Percentiles rank a stretch among this genome's conserved stretches.
Evolutionary conservation across 2,113 vertebrate species (phyloP).

Genomic region (Sclerurus mexicanus): DNA sequence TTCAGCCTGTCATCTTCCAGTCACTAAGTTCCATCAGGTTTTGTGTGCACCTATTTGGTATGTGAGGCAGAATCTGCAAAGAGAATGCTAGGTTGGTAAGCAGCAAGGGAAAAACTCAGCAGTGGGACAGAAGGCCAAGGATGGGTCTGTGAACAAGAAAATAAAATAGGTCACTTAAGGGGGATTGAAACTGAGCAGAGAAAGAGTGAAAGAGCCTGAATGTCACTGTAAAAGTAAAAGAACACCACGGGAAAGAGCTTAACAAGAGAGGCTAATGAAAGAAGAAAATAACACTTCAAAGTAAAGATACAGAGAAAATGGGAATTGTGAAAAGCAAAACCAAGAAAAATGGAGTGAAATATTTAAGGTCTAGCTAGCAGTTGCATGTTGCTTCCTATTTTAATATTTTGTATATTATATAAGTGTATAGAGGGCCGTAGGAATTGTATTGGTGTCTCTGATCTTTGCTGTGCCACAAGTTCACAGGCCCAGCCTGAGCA

Average conservation of each 20-base stretch:
- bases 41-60: neutral
- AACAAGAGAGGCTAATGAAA: neutral
- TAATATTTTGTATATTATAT: neutral
- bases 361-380: neutral
- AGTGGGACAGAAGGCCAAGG: neutral
- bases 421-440: rapidly evolving
- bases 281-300: neutral
- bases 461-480: neutral
- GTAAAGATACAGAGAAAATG: neutral
- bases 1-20: neutral
- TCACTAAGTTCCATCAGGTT: neutral
- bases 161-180: neutral
- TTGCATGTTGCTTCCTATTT: neutral
- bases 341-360: neutral
- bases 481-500: neutral
- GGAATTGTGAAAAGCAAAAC: neutral
- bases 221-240: neutral
- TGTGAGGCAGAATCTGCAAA: neutral
- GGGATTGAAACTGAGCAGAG: neutral
- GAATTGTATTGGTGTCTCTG: neutral
- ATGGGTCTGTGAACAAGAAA: neutral
- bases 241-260: neutral
- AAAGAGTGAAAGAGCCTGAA: neutral
- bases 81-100: neutral
- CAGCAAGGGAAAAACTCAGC: neutral